These are phyloP conservation scores for Netelia melanura DNA, from an alignment of 2,888 invertebrate species.

Conservation along the genomic window DNA sequence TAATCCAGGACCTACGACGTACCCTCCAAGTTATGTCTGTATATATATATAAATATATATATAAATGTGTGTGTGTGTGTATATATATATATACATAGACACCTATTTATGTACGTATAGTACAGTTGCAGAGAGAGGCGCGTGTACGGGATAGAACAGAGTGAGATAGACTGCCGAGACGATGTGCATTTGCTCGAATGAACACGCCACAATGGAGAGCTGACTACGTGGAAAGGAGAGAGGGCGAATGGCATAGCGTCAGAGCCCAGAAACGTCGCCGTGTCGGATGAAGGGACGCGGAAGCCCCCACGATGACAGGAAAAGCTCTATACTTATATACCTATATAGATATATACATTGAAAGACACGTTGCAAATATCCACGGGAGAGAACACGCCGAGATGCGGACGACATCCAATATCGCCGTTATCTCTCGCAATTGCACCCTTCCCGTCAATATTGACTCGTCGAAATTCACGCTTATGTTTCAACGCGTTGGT, in stretches of 20 bases:
- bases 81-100: slow-evolving; percentile 27
- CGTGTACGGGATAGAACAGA: slow-evolving; percentile 44
- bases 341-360: slow-evolving; percentile 63
- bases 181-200: slow-evolving; percentile 84
- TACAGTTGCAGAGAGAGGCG: slow-evolving; percentile 59
- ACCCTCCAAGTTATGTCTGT: slow-evolving; percentile 28
- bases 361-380: slow-evolving; percentile 61
- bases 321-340: slow-evolving; percentile 52
- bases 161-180: slow-evolving; percentile 67
- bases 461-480: slow-evolving; percentile 76
- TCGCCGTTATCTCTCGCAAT: slow-evolving; percentile 81
- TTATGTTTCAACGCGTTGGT: slow-evolving; percentile 52
- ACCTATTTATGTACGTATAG: slow-evolving; percentile 30
- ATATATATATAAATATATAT: slow-evolving; percentile 20
- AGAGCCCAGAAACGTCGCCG: slow-evolving; percentile 51
- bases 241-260: slow-evolving; percentile 28
- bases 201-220: slow-evolving; percentile 82
- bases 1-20: slow-evolving; percentile 61
- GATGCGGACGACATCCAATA: slow-evolving; percentile 82
- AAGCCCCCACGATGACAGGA: slow-evolving; percentile 53
- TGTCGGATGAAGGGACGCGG: slow-evolving; percentile 61
- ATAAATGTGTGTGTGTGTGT: no score
- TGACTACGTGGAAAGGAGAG: slow-evolving; percentile 74
- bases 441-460: slow-evolving; percentile 79
- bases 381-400: slow-evolving; percentile 67